phyloP scores from a whole-genome alignment of 2,888 invertebrate species.

The Leucoptera coffeella region DNA sequence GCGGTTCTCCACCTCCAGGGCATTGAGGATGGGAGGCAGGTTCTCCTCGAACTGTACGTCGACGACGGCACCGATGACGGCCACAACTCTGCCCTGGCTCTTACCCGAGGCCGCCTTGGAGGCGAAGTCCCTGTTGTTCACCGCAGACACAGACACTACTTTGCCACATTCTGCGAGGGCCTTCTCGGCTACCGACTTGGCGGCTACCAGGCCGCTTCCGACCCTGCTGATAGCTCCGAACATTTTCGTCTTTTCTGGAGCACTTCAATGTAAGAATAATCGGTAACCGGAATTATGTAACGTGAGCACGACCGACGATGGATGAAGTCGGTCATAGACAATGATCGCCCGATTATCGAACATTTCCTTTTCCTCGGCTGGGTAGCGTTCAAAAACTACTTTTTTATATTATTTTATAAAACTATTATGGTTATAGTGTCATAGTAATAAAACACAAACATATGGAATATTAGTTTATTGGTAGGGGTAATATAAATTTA shows the following conservation, averaged over 20 bases:
- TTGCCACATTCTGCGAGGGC: slow-evolving; percentile 53
- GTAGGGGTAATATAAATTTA: too few species aligned
- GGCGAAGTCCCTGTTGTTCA: slow-evolving; percentile 30
- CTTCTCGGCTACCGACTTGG: slow-evolving; percentile 53
- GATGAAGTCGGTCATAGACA: slow-evolving; percentile 7
- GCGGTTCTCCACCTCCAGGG: slow-evolving; percentile 67
- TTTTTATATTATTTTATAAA: too few species aligned
- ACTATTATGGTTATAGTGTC: too few species aligned
- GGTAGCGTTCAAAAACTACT: too few species aligned
- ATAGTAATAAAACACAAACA: too few species aligned
- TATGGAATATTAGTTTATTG: too few species aligned
- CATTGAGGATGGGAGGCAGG: slow-evolving; percentile 90
- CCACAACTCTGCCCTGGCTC: slow-evolving; percentile 69
- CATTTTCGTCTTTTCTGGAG: slow-evolving; percentile 33
- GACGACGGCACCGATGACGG: slow-evolving; percentile 96
- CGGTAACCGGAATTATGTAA: slow-evolving; percentile 35
- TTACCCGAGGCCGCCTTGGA: slow-evolving; percentile 15
- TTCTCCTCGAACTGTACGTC: slow-evolving; percentile 91
- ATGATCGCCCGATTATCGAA: slow-evolving; percentile 1
- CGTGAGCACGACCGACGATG: slow-evolving; percentile 8
- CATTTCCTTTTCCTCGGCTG: slow-evolving; percentile 4
- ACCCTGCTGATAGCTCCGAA: slow-evolving; percentile 57
- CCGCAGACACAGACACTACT: slow-evolving; percentile 33
- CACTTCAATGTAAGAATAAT: slow-evolving; percentile 10
- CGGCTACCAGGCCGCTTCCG: slow-evolving; percentile 55